Base-by-base conservation (phyloP, 2,113 vertebrate species). In the Numenius arquata region DNA sequence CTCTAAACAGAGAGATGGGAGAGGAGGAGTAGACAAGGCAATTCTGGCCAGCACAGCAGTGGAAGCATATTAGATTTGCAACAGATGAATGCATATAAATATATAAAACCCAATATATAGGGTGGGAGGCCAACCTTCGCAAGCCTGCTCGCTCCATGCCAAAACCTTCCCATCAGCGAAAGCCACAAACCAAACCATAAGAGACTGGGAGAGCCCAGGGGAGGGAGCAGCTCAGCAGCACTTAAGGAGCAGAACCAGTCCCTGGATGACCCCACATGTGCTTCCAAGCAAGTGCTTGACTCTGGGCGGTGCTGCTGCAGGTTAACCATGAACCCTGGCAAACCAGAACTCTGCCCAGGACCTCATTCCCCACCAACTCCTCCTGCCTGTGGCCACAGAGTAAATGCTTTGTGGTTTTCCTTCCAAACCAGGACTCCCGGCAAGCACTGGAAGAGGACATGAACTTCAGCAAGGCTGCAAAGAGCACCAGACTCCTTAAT, bases 401-500 rank as follows among this genome's bases (percentile, higher is more conserved):
- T 30, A 68, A 85, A 43, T 13, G 48, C 36, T 88, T 45, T 61
- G 71, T 40, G 85, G 88, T 72, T 87, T 95, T 82, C 66, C 66
- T 88, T 52, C 50, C 67, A 74, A 68, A 77, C 75, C 79, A 15
- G 8, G 85, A 23, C 74, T 90, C 59, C 62, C 38, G 12, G 79
- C 50, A 74, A 83, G 88, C 40, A 16, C 74, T 62, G 66, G 77
- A 81, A 76, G 43, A 93, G 72, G 88, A 93, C 79, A 7, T 48
- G 36, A 85, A 72, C 58, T 89, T 79, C 25, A 96, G 96, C 81
- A 83, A 86, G 85, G 91, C 79, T 95, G 85, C 80, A 72, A 58
- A 86, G 93, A 94, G 87, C 93, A 87, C 67, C 27, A 72, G 92
- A 53, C 73, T 95, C 93, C 52, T 89, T 86, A 92, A 88, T 94